Percentiles rank a stretch among this genome's conserved stretches.
Conservation (phyloP, 2,797 vertebrate species). For the Mergus octosetaceus region DNA sequence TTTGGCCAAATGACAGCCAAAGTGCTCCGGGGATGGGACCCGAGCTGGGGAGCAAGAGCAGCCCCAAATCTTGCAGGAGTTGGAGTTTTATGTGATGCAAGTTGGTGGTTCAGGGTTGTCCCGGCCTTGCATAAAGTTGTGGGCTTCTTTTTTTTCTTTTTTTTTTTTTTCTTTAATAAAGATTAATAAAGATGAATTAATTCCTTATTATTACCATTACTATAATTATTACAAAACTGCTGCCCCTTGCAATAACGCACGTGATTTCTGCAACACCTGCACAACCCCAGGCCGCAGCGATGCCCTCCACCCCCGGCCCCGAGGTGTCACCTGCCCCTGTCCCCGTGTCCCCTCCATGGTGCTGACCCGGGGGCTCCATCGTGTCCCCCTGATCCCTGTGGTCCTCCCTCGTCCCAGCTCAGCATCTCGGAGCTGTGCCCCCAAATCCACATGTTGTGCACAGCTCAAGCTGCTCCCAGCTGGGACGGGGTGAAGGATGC, state of each 20-base stretch:
- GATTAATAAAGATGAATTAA: background rate
- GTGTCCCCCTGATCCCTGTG: background rate
- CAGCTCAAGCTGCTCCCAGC: too few relatives aligned
- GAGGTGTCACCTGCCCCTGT: background rate
- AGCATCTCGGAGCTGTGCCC: too few relatives aligned
- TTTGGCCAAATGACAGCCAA: background rate
- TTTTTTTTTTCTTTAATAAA: background rate
- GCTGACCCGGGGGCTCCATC: background rate
- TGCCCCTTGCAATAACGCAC: background rate
- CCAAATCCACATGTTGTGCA: too few relatives aligned
- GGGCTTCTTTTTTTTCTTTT: background rate
- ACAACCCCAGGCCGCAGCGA: background rate
- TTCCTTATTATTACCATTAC: background rate
- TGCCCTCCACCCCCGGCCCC: background rate
- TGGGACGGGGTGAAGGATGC: too few relatives aligned
- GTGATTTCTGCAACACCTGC: background rate
- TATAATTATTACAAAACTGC: background rate
- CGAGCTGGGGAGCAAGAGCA: background rate
- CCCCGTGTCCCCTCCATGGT: too few relatives aligned
- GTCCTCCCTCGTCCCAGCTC: too few relatives aligned
- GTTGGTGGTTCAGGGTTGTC: background rate
- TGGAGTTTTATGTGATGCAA: background rate
- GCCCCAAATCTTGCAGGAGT: background rate
- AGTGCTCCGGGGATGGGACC: background rate
- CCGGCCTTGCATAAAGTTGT: accelerated